phyloP scores from a whole-genome alignment of 2,113 vertebrate genomes.

The Amblyopsis rosae region DNA sequence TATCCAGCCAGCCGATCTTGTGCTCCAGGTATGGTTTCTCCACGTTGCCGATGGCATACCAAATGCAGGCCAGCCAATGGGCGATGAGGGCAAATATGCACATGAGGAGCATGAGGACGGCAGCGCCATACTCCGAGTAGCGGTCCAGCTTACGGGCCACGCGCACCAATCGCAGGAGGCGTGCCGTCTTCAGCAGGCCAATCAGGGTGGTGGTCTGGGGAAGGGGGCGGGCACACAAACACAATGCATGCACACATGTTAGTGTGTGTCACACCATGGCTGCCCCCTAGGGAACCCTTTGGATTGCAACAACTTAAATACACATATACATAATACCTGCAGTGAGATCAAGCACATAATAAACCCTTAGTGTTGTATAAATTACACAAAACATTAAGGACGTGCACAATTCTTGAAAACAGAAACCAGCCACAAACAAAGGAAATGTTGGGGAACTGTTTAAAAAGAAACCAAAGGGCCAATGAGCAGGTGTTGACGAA shows the following conservation, averaged over 20 bases:
- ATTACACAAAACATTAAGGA: too few species aligned
- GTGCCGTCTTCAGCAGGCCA: slow-evolving; percentile 94
- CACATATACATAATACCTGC: too few species aligned
- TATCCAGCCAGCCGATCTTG: slow-evolving; percentile 98
- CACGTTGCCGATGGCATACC: slow-evolving; percentile 98
- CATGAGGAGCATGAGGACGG: slow-evolving; percentile 98
- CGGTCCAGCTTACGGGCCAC: slow-evolving; percentile 97
- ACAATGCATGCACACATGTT: not conserved
- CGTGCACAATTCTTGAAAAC: too few species aligned
- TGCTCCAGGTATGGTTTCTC: slow-evolving; percentile 94
- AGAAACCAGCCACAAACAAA: too few species aligned
- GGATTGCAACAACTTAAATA: too few species aligned
- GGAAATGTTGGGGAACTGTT: too few species aligned
- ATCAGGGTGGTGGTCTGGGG: slow-evolving; percentile 93
- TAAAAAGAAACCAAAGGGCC: too few species aligned
- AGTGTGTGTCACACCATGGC: too few species aligned
- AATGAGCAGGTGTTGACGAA: too few species aligned
- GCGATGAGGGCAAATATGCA: slow-evolving; percentile 98
- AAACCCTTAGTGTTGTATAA: too few species aligned
- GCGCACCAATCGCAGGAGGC: slow-evolving; percentile 91
- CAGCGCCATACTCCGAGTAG: slow-evolving; percentile 96
- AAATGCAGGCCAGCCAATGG: slow-evolving; percentile 98
- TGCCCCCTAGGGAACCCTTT: too few species aligned
- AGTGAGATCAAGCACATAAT: too few species aligned
- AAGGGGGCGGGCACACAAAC: slow-evolving; percentile 34